A percentile compares a stretch with the other conserved stretches of the same genome.
Conservation (phyloP, 2,888 invertebrate species). For the Diogma glabrata region DNA sequence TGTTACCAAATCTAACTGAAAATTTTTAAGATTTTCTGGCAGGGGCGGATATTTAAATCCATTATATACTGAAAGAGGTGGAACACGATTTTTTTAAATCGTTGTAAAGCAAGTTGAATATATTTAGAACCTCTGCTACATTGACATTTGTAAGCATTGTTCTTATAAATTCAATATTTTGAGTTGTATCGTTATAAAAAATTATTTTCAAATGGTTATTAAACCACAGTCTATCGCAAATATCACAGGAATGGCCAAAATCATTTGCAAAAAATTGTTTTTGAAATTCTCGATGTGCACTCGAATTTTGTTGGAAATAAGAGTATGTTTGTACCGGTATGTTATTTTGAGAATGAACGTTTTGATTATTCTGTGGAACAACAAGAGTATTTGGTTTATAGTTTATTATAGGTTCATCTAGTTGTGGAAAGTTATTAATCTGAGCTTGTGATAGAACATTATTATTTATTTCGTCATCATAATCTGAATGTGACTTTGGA, state of each 20-base stretch:
- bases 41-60: neutral
- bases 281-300: too few species aligned
- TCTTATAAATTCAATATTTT: too few species aligned
- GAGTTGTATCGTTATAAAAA: too few species aligned
- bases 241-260: too few species aligned
- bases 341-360: constrained; percentile 15
- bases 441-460: constrained; percentile 14
- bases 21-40: neutral
- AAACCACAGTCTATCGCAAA: too few species aligned
- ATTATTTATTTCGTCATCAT: constrained; percentile 12
- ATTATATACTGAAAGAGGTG: too few species aligned
- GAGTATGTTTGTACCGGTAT: constrained; percentile 11
- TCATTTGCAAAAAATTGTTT: too few species aligned
- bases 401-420: too few species aligned
- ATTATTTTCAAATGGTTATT: too few species aligned
- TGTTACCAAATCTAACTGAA: constrained; percentile 18
- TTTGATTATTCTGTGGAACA: too few species aligned
- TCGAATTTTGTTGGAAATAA: constrained; percentile 13
- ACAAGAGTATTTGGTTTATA: too few species aligned
- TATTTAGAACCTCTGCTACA: constrained; percentile 13
- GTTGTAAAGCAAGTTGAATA: neutral
- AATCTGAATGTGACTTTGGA: constrained; percentile 14
- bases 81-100: neutral
- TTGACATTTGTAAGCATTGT: constrained; percentile 15
- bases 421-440: constrained; percentile 13